Percentiles rank a stretch among this genome's conserved stretches.
phyloP scores from a whole-genome alignment of 2,797 vertebrate genomes.

The Macropus fuliginosus region DNA sequence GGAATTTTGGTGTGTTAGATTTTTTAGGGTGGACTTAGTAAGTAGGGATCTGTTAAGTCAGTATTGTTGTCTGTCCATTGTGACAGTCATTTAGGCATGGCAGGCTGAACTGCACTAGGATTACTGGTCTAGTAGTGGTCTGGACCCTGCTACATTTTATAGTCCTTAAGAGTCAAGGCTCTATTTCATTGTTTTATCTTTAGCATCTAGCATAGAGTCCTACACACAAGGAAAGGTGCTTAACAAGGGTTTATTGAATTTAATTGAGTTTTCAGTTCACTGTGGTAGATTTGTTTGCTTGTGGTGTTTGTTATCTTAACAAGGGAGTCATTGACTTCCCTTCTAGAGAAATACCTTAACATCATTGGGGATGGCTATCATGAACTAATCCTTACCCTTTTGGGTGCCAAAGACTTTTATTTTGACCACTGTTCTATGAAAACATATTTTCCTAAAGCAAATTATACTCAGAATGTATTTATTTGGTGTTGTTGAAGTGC shows the following conservation, averaged over 20 bases:
- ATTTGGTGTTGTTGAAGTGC: background rate
- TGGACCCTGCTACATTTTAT: background rate
- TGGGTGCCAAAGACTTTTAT: background rate
- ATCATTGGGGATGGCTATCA: background rate
- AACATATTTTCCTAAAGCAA: background rate
- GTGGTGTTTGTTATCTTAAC: background rate
- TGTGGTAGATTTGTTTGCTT: background rate
- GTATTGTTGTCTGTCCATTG: background rate
- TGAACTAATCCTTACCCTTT: background rate
- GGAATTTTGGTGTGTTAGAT: background rate
- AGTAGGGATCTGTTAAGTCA: slow-evolving; percentile 34
- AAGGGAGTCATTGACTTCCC: background rate
- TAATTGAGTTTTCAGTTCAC: background rate
- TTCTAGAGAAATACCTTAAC: background rate
- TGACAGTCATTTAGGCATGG: too few relatives aligned
- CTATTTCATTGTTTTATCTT: background rate
- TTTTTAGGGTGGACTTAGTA: slow-evolving; percentile 8
- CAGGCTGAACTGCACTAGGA: background rate
- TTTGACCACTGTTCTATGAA: background rate
- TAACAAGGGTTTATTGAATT: background rate
- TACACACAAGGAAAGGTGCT: background rate
- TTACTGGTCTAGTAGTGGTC: background rate
- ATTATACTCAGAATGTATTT: background rate
- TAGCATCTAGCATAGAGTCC: background rate
- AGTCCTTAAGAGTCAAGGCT: background rate